These are phyloP conservation scores for Bergia sp. DNA, from an alignment of 92 coral and sea anemone genomes.

Conservation along the genomic window DNA sequence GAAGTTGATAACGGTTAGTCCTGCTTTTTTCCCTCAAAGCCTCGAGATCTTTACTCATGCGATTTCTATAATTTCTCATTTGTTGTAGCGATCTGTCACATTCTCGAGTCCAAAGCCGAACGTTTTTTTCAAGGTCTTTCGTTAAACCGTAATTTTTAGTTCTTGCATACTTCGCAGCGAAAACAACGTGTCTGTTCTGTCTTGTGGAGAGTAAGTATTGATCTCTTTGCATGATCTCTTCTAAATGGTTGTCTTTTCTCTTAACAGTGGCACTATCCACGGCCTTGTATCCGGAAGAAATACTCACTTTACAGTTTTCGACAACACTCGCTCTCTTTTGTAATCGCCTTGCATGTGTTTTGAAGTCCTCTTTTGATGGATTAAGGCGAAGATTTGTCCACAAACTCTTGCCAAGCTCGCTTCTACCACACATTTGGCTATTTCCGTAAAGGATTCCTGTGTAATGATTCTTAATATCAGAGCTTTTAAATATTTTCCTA, in stretches of 20 bases:
- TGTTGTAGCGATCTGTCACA: not conserved
- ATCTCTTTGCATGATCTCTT: constrained; percentile 64
- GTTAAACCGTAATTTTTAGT: constrained; percentile 38
- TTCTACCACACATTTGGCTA: not conserved
- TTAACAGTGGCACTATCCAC: not conserved
- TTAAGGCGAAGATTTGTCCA: not conserved
- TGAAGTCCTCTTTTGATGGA: constrained; percentile 2
- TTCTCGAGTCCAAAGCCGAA: constrained; percentile 30
- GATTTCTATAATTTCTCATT: not conserved
- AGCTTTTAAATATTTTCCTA: not conserved
- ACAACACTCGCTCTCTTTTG: not conserved
- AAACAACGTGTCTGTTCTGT: constrained; percentile 60
- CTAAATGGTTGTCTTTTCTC: constrained; percentile 30
- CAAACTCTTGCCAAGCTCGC: not conserved
- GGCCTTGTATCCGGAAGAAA: not conserved
- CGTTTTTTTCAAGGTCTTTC: constrained; percentile 13
- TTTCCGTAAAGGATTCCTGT: not conserved
- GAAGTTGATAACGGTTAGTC: not conserved
- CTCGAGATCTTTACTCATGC: constrained; percentile 19
- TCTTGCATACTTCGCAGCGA: constrained; percentile 60
- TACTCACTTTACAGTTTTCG: not conserved
- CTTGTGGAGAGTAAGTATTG: constrained; percentile 55
- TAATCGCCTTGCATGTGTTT: not conserved
- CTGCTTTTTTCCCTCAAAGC: not conserved
- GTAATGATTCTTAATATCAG: too few relatives aligned